Evolutionary conservation across 2,888 invertebrate genomes (phyloP).

Genomic region (Drosophila flavopinicola): DNA sequence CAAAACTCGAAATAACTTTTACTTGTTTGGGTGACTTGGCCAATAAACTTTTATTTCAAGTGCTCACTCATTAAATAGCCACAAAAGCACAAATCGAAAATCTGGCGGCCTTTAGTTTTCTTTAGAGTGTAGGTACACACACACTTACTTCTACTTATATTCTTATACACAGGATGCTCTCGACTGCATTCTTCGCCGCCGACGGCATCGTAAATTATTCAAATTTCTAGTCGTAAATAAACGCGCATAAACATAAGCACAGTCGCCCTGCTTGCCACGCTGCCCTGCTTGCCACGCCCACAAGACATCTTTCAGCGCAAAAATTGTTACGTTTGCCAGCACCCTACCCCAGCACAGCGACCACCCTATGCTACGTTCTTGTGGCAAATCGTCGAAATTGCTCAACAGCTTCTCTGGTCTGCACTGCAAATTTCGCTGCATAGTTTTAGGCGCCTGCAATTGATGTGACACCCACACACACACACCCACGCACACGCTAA

Average conservation of each 20-base stretch:
- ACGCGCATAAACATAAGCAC: constrained; percentile 72
- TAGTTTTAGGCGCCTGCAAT: constrained; percentile 28
- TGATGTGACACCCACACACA: too few species aligned
- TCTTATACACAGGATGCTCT: constrained; percentile 9
- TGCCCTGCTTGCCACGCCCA: constrained; percentile 46
- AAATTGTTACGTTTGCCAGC: constrained; percentile 11
- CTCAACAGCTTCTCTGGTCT: constrained; percentile 8
- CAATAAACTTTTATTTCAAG: too few species aligned
- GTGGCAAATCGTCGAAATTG: constrained; percentile 44
- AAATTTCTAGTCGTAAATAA: constrained; percentile 79
- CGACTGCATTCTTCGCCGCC: constrained; percentile 42
- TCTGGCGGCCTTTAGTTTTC: too few species aligned
- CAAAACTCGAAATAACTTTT: too few species aligned
- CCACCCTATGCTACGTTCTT: constrained; percentile 1
- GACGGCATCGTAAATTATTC: constrained; percentile 74
- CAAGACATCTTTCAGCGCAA: constrained; percentile 37
- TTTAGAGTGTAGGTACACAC: not conserved
- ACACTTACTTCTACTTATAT: constrained; percentile 1
- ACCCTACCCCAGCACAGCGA: not conserved
- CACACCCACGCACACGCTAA: too few species aligned
- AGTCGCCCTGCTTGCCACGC: constrained; percentile 45
- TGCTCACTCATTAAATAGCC: too few species aligned
- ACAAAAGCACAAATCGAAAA: too few species aligned
- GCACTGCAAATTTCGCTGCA: constrained; percentile 28
- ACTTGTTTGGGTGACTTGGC: too few species aligned